Evolutionary conservation across 2,888 invertebrate species (phyloP).

Genomic region (Thecocarcelia acutangulata): DNA sequence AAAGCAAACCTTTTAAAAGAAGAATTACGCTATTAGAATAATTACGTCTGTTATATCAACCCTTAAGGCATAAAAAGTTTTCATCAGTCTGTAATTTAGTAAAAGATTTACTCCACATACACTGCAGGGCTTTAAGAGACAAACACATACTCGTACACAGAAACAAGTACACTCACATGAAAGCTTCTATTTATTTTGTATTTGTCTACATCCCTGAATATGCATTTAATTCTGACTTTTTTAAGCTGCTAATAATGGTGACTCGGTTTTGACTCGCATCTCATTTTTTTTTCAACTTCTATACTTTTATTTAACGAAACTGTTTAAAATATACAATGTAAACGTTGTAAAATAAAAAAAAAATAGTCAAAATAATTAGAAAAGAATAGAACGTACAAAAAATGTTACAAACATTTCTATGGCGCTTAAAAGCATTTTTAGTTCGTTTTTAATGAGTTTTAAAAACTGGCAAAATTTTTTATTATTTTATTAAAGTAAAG

Average conservation of each 20-base stretch:
- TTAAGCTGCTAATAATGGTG: constrained; percentile 42
- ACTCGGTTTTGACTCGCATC: constrained; percentile 4
- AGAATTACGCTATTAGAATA: no score
- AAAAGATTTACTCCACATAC: background rate
- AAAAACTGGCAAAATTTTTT: background rate
- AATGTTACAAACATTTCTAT: constrained; percentile 17
- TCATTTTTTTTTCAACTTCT: background rate
- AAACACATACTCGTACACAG: background rate
- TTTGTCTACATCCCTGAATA: background rate
- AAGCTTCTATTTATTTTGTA: background rate
- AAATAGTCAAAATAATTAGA: background rate
- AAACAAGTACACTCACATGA: background rate
- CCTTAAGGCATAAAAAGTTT: no score
- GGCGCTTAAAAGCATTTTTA: constrained; percentile 45
- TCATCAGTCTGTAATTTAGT: no score
- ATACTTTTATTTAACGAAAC: background rate
- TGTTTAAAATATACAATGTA: background rate
- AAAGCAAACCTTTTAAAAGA: no score
- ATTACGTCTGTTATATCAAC: no score
- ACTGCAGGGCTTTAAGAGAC: background rate
- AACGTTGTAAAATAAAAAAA: background rate
- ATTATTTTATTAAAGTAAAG: constrained; percentile 4
- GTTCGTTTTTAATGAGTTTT: constrained; percentile 59
- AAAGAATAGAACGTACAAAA: background rate
- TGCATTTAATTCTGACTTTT: constrained; percentile 9